A percentile compares a stretch with the other conserved stretches of the same genome.
Evolutionary conservation across 2,113 vertebrate species (phyloP).

Genomic region (Nothoprocta pentlandii): DNA sequence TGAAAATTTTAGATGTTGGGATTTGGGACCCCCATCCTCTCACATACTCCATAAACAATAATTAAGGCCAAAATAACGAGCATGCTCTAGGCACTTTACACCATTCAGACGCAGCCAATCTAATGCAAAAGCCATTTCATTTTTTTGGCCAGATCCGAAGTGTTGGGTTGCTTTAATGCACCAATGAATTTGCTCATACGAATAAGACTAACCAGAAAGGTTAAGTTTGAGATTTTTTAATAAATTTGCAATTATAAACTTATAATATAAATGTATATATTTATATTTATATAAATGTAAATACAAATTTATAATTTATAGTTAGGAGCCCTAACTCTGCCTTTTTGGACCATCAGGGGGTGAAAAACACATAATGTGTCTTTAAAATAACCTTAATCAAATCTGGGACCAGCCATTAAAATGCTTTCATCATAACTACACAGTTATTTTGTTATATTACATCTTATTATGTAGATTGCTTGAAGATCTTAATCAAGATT

Average conservation of each 20-base stretch:
- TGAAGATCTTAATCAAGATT: not conserved
- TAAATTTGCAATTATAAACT: no score
- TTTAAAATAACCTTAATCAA: not conserved
- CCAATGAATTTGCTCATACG: not conserved
- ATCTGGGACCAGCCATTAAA: not conserved
- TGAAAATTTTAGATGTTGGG: not conserved
- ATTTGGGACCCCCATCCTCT: not conserved
- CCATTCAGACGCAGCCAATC: rapidly evolving
- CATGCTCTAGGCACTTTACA: not conserved
- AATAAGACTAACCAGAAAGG: not conserved
- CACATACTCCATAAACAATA: not conserved
- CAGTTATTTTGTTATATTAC: not conserved
- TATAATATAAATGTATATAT: no score
- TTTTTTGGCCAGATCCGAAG: not conserved
- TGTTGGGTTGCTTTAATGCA: not conserved
- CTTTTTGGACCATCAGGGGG: not conserved
- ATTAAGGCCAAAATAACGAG: not conserved
- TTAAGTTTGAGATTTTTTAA: not conserved
- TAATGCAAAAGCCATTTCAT: not conserved
- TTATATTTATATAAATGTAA: no score
- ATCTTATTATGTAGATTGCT: not conserved
- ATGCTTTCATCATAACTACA: not conserved
- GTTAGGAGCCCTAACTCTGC: not conserved
- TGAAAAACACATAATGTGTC: not conserved
- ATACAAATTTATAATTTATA: not conserved